Evolutionary conservation across 2,113 vertebrate genomes (phyloP), one percentile per base, ranked within the genome.

Genomic region (Chlorodrepanis virens): DNA sequence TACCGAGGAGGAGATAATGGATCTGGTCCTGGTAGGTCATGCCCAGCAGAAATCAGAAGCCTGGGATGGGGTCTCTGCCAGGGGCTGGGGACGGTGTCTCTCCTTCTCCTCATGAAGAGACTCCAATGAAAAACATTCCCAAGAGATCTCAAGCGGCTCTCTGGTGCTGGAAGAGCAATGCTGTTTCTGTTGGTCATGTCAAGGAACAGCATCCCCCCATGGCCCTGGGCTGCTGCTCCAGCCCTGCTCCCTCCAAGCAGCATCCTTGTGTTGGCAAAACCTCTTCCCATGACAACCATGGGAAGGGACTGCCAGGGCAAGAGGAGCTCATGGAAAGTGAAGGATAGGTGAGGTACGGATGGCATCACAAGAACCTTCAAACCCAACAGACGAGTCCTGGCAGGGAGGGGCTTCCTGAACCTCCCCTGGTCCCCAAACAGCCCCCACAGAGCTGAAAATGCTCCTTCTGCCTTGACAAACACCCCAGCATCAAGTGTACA

Each of bases 321-420:
- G 56, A 39, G 35, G 60, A 94, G 83, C 35, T 90, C 14, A 9
- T 40, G 68, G 45, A 37, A 79, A 63, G 31, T 31, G 37, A 12
- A 53, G 28, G 23, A 6, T 22, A 52, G 59, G n/a, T 0, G 1
- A 80, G 50, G 14, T 59, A 42, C 0, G 0, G 24, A 35, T 71
- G 84, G 78, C 29, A 21, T 53, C 72, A 53, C 60, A 54, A 0
- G 3, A 74, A 39, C 42, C 25, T 12, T 82, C 61, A 76, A 79
- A 84, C 37, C 40, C 39, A 49, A 16, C 50, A 63, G 52, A 25
- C 24, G 9, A 22, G n/a, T 49, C 39, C 52, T 59, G 49, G 27
- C 39, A 78, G 70, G 40, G 28, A 72, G 25, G 11, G 31, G 28
- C n/a, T 53, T 40, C 19, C 59, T 39, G 18, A 88, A 54, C 6